Conservation (phyloP, 2,113 vertebrate species). For the Microtus pennsylvanicus region DNA sequence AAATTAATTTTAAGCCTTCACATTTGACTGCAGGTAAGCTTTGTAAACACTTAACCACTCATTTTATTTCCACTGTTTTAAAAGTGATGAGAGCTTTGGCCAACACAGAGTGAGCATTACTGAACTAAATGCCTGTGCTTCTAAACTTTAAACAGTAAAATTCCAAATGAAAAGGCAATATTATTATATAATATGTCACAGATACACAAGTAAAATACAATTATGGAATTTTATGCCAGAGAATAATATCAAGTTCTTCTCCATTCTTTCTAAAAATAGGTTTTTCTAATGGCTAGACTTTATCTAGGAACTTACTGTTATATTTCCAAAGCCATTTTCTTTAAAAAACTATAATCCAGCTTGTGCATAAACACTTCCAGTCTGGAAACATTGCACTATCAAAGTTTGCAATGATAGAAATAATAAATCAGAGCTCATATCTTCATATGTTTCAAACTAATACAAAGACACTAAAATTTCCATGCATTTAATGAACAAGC, state of each 20-base stretch:
- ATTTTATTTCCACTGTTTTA: slow-evolving; percentile 42
- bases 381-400: background rate
- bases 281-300: slow-evolving; percentile 66
- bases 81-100: slow-evolving; percentile 34
- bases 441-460: slow-evolving; percentile 8
- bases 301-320: slow-evolving; percentile 58
- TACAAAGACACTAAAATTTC: background rate
- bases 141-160: slow-evolving; percentile 38
- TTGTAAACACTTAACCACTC: background rate
- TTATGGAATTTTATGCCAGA: slow-evolving; percentile 6
- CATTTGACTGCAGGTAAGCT: background rate
- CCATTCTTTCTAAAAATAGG: slow-evolving; percentile 62
- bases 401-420: slow-evolving; percentile 46
- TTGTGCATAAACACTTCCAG: slow-evolving; percentile 66
- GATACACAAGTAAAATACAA: slow-evolving; percentile 53
- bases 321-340: slow-evolving; percentile 66
- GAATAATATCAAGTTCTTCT: slow-evolving; percentile 58
- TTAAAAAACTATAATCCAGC: slow-evolving; percentile 71
- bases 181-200: slow-evolving; percentile 34
- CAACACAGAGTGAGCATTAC: slow-evolving; percentile 29
- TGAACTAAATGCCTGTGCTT: slow-evolving; percentile 16
- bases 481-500: background rate
- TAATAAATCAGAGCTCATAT: slow-evolving; percentile 46
- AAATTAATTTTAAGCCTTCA: slow-evolving; percentile 1
- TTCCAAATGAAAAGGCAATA: background rate